These are phyloP conservation scores for Erethizon dorsatum DNA, from an alignment of 2,797 vertebrate species.

Conservation along the genomic window DNA sequence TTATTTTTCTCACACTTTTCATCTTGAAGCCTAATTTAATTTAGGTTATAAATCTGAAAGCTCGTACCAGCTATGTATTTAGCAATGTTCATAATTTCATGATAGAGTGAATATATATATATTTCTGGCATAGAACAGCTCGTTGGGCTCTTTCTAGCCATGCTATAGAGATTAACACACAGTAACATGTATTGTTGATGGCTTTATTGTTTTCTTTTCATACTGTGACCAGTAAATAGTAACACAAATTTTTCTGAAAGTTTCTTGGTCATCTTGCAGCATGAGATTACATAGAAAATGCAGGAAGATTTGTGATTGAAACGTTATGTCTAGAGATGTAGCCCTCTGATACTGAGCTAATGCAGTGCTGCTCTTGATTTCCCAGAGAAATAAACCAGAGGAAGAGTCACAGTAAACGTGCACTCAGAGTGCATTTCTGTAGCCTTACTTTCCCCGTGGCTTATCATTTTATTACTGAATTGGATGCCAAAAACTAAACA, in stretches of 20 bases:
- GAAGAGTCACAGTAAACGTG: slow-evolving; percentile 52
- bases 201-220: slow-evolving; percentile 55
- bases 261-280: slow-evolving; percentile 10
- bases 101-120: background rate
- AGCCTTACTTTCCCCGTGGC: slow-evolving; percentile 4
- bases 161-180: background rate
- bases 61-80: background rate
- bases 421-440: background rate
- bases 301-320: slow-evolving; percentile 62
- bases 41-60: slow-evolving; percentile 16
- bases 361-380: slow-evolving; percentile 50
- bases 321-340: background rate
- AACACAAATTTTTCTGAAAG: background rate
- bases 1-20: background rate
- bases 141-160: background rate
- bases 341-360: background rate
- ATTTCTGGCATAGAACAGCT: background rate
- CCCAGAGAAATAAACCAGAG: slow-evolving; percentile 61
- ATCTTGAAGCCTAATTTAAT: background rate
- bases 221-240: background rate
- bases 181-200: background rate
- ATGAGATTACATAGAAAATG: slow-evolving; percentile 19
- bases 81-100: background rate
- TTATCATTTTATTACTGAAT: slow-evolving; percentile 67
- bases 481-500: slow-evolving; percentile 54